Evolutionary conservation across 2,113 vertebrate genomes (phyloP).

Genomic region (Ceyx cyanopectus): DNA sequence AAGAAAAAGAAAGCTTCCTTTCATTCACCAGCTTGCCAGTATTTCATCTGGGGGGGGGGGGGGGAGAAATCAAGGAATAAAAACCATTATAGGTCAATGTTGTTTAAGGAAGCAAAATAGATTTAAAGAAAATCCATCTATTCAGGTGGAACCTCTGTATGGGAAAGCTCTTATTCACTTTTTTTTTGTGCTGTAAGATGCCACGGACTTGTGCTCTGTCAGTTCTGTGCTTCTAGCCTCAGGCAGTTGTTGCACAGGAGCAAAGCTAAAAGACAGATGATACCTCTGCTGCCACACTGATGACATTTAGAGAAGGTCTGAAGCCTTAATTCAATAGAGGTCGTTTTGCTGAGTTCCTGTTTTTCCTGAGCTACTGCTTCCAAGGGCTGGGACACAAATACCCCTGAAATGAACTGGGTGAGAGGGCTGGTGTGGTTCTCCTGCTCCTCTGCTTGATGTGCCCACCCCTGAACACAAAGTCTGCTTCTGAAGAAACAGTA

Average conservation of each 20-base stretch:
- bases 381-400: fast-evolving
- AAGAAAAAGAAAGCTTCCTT: background rate
- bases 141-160: background rate
- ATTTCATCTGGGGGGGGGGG: background rate
- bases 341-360: background rate
- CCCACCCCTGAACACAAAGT: background rate
- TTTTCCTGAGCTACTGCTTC: background rate
- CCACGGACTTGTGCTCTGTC: background rate
- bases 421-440: background rate
- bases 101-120: background rate
- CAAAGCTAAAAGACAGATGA: background rate
- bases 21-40: background rate
- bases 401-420: background rate
- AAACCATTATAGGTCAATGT: background rate
- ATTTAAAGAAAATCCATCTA: background rate
- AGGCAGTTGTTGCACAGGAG: background rate
- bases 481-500: background rate
- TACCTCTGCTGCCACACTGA: background rate
- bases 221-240: background rate
- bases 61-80: background rate
- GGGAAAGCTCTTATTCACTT: background rate
- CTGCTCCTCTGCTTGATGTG: background rate
- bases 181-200: background rate
- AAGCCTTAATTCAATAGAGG: background rate
- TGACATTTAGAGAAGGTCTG: background rate